Evolutionary conservation across 2,888 invertebrate species (phyloP), one percentile per base, ranked within the genome.

Genomic region (Antheraea assamensis): DNA sequence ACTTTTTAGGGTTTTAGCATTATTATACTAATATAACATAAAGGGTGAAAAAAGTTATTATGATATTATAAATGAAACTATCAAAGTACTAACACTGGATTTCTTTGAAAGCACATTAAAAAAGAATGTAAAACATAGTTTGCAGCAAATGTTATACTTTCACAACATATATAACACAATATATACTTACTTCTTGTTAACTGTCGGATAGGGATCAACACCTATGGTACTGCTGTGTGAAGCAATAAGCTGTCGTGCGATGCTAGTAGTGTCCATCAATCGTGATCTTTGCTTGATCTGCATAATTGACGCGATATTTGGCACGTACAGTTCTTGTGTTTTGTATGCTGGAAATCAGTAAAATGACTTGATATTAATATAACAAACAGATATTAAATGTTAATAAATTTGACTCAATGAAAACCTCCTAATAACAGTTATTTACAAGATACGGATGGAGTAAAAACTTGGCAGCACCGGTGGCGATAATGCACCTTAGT

Each of bases 251-350:
- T 96, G 95, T 55, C 96, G 91, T 19, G 96, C 96, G 15, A 95
- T 93, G 75, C 95, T 95, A 0, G 96, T 96, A 10, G 95, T 95
- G 76, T 96, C 95, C 88, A 96, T 96, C 35, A 96, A 87, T 70
- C 95, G 88, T 35, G 95, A 90, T 87, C 95, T 90, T 88, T 95
- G 92, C 84, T 96, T 96, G 82, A 96, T 89, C 77, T 95, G 95
- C 70, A 97, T 85, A 77, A 96, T 90, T 76, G 96, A 95, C 0
- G 96, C 96, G 71, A 96, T 93, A 58, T 94, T 95, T 42, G 97
- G 96, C 75, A 97, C 95, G 76, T 95, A 90, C 0, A 96, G 90
- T 84, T 96, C 96, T 80, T 87, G 89, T 1, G 83, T 88, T 81
- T 88, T 92, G 78, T 89, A 87, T 58, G 88, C 93, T 93, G 77